Evolutionary conservation across 2,113 vertebrate genomes (phyloP).

Genomic region (Lutjanus erythropterus): DNA sequence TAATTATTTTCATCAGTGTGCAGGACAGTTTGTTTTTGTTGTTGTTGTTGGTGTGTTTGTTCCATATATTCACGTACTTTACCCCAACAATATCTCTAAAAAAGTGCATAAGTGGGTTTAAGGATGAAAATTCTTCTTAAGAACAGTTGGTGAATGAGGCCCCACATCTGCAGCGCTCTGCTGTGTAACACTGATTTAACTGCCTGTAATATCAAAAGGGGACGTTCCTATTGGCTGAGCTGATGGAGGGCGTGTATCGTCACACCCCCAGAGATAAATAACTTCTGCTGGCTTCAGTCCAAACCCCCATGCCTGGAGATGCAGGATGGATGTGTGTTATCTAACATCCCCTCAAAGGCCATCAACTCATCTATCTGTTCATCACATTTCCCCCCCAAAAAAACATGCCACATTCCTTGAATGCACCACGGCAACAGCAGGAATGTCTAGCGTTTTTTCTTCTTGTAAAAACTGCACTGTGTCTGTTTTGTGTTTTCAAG

Average conservation of each 20-base stretch:
- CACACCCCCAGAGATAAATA: background rate
- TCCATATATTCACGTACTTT: too few relatives aligned
- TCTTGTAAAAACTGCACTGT: background rate
- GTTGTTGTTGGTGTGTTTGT: too few relatives aligned
- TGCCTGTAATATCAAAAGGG: background rate
- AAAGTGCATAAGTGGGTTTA: too few relatives aligned
- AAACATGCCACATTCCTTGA: slow-evolving; percentile 44
- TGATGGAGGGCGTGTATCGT: background rate
- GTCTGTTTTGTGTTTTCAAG: background rate
- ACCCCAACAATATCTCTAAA: too few relatives aligned
- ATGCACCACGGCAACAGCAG: background rate
- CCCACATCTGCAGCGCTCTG: too few relatives aligned
- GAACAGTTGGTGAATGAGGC: too few relatives aligned
- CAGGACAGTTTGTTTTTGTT: too few relatives aligned
- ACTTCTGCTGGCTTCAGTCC: too few relatives aligned
- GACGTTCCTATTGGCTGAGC: background rate
- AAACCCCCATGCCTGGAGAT: too few relatives aligned
- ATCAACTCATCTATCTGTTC: background rate
- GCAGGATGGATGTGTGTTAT: too few relatives aligned
- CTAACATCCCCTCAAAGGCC: slow-evolving; percentile 6
- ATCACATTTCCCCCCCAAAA: background rate
- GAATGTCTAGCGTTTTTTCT: background rate
- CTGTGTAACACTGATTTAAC: background rate
- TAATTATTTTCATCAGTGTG: too few relatives aligned
- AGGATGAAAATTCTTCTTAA: too few relatives aligned